These are phyloP conservation scores for Drosophila mulleri DNA, from an alignment of 2,888 invertebrate genomes.

Conservation along the genomic window DNA sequence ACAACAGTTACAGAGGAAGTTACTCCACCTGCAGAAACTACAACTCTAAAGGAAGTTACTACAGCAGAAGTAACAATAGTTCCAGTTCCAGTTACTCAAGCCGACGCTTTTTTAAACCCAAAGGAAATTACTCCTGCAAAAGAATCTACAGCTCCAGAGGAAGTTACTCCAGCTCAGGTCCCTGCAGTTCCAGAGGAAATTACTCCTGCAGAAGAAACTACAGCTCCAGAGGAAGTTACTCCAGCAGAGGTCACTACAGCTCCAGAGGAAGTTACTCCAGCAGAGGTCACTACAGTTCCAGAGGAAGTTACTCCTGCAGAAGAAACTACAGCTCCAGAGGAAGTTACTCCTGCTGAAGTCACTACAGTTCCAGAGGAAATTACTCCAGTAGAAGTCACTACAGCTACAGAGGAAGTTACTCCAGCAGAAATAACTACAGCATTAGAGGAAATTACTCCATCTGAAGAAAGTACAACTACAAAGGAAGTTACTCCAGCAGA, in stretches of 20 bases:
- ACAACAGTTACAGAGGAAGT: neutral
- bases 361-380: neutral
- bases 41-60: neutral
- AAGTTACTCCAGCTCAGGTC: no score
- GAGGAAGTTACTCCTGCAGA: neutral
- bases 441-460: neutral
- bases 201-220: neutral
- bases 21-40: neutral
- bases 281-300: neutral
- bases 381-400: neutral
- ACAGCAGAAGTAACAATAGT: neutral
- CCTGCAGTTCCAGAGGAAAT: neutral
- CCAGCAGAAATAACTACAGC: neutral
- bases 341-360: neutral
- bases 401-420: neutral
- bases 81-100: neutral
- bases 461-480: no score
- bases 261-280: neutral
- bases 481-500: neutral
- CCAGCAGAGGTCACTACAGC: neutral
- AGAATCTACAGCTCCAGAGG: neutral
- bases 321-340: neutral
- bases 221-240: neutral
- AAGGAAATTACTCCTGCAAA: neutral
- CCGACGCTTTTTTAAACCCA: neutral